A percentile compares a stretch with the other conserved stretches of the same genome.
Evolutionary conservation across 2,797 vertebrate genomes (phyloP).

Genomic region (Chanos chanos): DNA sequence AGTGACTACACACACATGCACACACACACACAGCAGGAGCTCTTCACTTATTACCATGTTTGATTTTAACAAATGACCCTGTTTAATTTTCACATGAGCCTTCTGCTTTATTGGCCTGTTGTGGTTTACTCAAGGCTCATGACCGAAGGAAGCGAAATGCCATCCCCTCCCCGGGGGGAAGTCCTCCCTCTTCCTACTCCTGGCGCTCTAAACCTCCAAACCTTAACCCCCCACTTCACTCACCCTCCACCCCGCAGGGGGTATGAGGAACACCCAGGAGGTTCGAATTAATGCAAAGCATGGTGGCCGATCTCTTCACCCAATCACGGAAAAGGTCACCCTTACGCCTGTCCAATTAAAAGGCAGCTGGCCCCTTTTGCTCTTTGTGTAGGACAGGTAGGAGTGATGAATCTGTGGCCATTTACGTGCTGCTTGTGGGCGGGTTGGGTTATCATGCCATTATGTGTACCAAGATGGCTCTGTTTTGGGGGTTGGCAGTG

Average conservation of each 20-base stretch:
- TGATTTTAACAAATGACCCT: conserved; percentile 49
- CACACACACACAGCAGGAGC: conserved; percentile 12
- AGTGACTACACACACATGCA: conserved; percentile 3
- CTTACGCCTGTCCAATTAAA: conserved; percentile 46
- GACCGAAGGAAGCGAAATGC: conserved; percentile 40
- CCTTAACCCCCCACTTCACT: conserved; percentile 15
- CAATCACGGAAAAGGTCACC: conserved; percentile 49
- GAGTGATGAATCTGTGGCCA: conserved; percentile 39
- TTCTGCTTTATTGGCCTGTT: conserved; percentile 44
- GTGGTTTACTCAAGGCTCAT: conserved; percentile 44
- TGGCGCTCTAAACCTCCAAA: conserved; percentile 19
- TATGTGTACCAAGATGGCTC: conserved; percentile 10
- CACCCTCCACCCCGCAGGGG: conserved; percentile 25
- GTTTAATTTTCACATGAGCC: conserved; percentile 47
- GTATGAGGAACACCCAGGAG: conserved; percentile 33
- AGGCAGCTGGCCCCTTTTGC: conserved; percentile 28
- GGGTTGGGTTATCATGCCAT: conserved; percentile 19
- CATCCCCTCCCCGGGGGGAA: conserved; percentile 33
- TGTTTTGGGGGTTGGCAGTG: no score
- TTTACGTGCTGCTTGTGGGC: conserved; percentile 40
- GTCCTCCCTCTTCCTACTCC: conserved; percentile 11
- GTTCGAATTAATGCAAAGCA: conserved; percentile 42
- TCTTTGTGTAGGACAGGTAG: conserved; percentile 37
- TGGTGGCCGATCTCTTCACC: conserved; percentile 27
- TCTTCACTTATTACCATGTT: conserved; percentile 41